Conservation (phyloP, 2,797 vertebrate species). For the Podargus strigoides region DNA sequence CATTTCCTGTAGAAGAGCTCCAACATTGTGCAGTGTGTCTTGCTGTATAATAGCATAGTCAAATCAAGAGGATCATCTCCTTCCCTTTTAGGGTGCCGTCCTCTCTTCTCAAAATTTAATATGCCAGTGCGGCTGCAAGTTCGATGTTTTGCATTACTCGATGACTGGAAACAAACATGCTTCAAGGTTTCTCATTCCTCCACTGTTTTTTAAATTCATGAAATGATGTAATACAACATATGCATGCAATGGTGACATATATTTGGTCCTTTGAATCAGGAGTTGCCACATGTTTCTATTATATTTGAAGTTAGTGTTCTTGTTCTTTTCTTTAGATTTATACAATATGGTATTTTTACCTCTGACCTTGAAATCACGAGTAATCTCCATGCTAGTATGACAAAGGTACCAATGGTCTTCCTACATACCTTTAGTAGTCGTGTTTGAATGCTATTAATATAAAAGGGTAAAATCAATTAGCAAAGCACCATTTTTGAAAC, state of each 20-base stretch:
- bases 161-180: background rate
- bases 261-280: background rate
- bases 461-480: constrained; percentile 28
- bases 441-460: constrained; percentile 14
- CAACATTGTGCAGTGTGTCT: background rate
- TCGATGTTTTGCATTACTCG: background rate
- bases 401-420: background rate
- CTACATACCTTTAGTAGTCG: background rate
- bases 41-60: background rate
- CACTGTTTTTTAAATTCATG: background rate
- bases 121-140: background rate
- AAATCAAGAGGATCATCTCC: background rate
- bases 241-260: background rate
- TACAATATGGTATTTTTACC: background rate
- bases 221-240: background rate
- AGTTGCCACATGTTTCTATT: background rate
- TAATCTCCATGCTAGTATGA: background rate
- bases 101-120: background rate
- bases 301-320: background rate
- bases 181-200: background rate
- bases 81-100: background rate
- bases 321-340: background rate
- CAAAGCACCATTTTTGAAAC: background rate
- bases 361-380: background rate
- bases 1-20: background rate